Percentiles rank a stretch among this genome's conserved stretches.
These are phyloP conservation scores for Psammodynastes pulverulentus DNA, from an alignment of 2,113 vertebrate genomes.

Conservation along the genomic window DNA sequence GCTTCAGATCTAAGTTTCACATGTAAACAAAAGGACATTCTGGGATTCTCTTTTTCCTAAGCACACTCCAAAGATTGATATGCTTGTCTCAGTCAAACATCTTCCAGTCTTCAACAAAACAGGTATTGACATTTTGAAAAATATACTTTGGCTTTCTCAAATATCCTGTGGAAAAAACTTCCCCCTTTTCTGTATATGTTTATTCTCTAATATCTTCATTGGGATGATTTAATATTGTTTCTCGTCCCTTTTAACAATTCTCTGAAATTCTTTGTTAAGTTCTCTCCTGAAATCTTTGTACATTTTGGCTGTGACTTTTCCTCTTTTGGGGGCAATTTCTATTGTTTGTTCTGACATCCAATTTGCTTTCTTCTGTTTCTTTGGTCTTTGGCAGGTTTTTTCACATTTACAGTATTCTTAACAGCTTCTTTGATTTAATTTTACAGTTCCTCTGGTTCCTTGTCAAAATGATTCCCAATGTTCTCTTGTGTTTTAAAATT, in stretches of 20 bases:
- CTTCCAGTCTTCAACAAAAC: not conserved
- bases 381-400: not conserved
- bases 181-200: not conserved
- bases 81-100: not conserved
- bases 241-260: not conserved
- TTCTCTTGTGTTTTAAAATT: too few relatives aligned
- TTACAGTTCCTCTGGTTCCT: not conserved
- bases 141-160: not conserved
- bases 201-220: not conserved
- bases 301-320: not conserved
- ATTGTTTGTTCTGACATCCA: not conserved
- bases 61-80: not conserved
- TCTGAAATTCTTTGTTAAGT: not conserved
- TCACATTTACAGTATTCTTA: not conserved
- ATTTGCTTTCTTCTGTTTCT: not conserved
- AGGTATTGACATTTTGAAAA: not conserved
- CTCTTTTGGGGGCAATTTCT: not conserved
- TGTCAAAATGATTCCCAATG: not conserved
- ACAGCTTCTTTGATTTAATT: not conserved
- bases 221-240: not conserved
- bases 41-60: not conserved
- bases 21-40: not conserved
- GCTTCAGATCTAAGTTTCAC: not conserved
- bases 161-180: not conserved
- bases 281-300: not conserved